These are phyloP conservation scores for Oreamnos americanus DNA, from an alignment of 2,113 vertebrate genomes.

Conservation along the genomic window DNA sequence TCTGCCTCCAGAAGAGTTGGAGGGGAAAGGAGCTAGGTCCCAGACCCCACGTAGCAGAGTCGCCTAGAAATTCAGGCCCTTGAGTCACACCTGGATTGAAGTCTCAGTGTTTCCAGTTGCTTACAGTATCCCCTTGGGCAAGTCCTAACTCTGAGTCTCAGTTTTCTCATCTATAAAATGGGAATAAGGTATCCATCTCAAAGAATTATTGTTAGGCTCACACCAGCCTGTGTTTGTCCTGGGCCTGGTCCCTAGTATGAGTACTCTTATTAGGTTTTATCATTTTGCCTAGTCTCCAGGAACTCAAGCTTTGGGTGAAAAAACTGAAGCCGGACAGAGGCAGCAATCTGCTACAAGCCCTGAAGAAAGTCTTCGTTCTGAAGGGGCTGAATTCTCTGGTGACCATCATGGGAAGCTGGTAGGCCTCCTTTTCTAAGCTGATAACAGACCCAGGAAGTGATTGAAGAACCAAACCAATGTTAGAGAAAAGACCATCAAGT, in stretches of 20 bases:
- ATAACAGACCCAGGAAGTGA: neutral
- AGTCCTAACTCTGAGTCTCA: neutral
- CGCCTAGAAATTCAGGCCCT: neutral
- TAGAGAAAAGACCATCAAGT: neutral
- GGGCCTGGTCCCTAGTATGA: neutral
- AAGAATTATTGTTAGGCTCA: neutral
- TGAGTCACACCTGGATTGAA: neutral
- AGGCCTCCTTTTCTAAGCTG: conserved; percentile 26
- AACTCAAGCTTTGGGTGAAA: conserved; percentile 82
- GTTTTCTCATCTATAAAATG: neutral
- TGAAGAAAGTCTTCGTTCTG: conserved; percentile 72
- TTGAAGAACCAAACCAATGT: neutral
- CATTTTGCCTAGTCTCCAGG: conserved; percentile 76
- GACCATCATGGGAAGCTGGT: conserved; percentile 83
- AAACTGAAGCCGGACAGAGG: conserved; percentile 73
- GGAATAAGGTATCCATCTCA: neutral
- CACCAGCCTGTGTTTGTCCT: neutral
- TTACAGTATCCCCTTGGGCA: neutral
- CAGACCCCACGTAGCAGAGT: neutral
- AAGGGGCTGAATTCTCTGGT: conserved; percentile 81
- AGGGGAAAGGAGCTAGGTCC: neutral
- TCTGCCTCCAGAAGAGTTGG: neutral
- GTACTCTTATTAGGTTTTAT: neutral
- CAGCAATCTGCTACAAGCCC: conserved; percentile 82
- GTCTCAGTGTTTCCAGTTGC: neutral